Evolutionary conservation across 2,888 invertebrate genomes (phyloP).

Genomic region (Spicauda simplicius): DNA sequence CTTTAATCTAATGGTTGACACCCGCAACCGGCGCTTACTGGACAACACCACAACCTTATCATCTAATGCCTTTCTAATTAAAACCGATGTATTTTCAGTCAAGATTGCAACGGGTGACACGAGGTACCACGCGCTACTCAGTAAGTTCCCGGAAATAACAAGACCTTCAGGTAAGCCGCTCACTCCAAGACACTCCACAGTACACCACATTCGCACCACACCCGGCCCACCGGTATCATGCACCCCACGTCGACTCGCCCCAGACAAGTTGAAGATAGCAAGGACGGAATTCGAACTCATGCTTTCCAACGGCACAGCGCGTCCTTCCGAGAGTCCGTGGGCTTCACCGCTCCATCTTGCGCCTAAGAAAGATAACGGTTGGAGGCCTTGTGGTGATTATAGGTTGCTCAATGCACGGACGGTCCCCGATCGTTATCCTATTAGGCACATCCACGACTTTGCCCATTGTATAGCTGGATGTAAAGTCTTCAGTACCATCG

Average conservation of each 20-base stretch:
- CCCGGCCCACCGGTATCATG: conserved; percentile 3
- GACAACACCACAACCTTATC: not conserved
- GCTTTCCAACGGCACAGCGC: too few species aligned
- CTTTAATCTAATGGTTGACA: conserved; percentile 6
- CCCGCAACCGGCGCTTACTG: not conserved
- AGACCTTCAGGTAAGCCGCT: conserved; percentile 6
- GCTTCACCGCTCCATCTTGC: too few species aligned
- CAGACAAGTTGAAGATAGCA: conserved; percentile 39
- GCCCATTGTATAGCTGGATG: too few species aligned
- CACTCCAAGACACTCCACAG: conserved; percentile 7
- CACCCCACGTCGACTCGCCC: conserved; percentile 38
- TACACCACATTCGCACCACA: conserved; percentile 17
- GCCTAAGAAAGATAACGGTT: too few species aligned
- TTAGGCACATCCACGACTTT: too few species aligned
- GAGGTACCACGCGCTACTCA: not conserved
- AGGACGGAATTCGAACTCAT: too few species aligned
- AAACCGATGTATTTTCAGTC: not conserved
- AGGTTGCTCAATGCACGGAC: too few species aligned
- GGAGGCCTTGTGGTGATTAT: too few species aligned
- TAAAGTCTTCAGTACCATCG: too few species aligned
- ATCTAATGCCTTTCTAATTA: not conserved
- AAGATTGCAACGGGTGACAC: conserved; percentile 4
- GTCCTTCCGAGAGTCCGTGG: too few species aligned
- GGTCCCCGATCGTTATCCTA: too few species aligned
- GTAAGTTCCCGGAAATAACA: conserved; percentile 4